These are phyloP conservation scores for Barypeithes pellucidus DNA, from an alignment of 2,888 invertebrate genomes.

Conservation along the genomic window DNA sequence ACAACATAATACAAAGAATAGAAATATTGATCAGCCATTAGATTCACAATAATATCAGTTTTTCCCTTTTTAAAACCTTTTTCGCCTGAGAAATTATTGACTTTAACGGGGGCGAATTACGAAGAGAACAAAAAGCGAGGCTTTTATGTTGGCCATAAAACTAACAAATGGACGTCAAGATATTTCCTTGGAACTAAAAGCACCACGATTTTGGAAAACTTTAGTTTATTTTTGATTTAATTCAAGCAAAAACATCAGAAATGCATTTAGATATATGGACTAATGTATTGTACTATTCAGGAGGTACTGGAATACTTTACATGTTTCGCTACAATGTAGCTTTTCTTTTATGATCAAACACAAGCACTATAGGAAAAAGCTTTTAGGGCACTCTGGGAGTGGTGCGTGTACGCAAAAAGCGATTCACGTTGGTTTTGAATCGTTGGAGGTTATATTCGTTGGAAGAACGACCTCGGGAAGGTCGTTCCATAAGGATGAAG, in stretches of 20 bases:
- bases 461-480: too few species aligned
- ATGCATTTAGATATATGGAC: background rate
- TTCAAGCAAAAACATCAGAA: background rate
- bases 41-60: background rate
- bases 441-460: too few species aligned
- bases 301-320: too few species aligned
- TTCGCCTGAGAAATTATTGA: slow-evolving; percentile 3
- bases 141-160: slow-evolving; percentile 2
- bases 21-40: background rate
- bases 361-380: too few species aligned
- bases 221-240: background rate
- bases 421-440: too few species aligned
- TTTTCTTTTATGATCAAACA: too few species aligned
- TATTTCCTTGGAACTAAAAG: background rate
- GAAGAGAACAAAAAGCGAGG: background rate
- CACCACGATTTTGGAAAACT: background rate
- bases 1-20: background rate
- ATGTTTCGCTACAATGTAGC: too few species aligned
- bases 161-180: slow-evolving; percentile 1
- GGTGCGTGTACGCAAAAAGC: too few species aligned
- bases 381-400: too few species aligned
- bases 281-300: too few species aligned
- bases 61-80: background rate
- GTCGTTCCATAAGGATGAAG: too few species aligned
- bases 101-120: slow-evolving; percentile 1